These are phyloP conservation scores for Centropus unirufus DNA, from an alignment of 2,113 vertebrate genomes.

Conservation along the genomic window DNA sequence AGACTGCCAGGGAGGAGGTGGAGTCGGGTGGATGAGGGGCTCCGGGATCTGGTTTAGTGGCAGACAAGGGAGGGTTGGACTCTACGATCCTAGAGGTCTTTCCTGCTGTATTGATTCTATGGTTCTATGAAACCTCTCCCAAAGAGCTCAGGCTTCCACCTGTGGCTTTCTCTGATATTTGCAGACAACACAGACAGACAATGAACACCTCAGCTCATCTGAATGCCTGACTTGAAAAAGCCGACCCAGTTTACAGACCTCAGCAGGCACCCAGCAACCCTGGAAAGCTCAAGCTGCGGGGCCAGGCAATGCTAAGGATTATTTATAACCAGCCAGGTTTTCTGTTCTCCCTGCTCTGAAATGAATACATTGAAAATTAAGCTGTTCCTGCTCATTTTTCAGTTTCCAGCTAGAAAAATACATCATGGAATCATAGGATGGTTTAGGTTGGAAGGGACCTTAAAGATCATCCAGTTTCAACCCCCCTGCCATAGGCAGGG, in stretches of 20 bases:
- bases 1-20: too few species aligned
- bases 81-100: too few species aligned
- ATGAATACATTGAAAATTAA: not conserved
- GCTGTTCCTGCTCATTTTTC: not conserved
- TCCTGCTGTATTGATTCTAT: too few species aligned
- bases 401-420: not conserved
- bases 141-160: not conserved
- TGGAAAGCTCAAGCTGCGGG: not conserved
- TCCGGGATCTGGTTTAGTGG: too few species aligned
- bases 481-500: too few species aligned
- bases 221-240: not conserved
- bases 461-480: too few species aligned
- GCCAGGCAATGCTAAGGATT: not conserved
- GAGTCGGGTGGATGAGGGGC: too few species aligned
- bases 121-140: fast-evolving
- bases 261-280: fast-evolving
- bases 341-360: not conserved
- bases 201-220: not conserved
- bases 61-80: too few species aligned
- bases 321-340: not conserved
- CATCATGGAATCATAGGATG: too few species aligned
- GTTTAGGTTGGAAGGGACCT: too few species aligned
- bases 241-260: fast-evolving
- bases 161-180: not conserved
- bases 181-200: not conserved